Base-by-base conservation (phyloP, 2,113 vertebrate species). In the Pygoscelis antarcticus region DNA sequence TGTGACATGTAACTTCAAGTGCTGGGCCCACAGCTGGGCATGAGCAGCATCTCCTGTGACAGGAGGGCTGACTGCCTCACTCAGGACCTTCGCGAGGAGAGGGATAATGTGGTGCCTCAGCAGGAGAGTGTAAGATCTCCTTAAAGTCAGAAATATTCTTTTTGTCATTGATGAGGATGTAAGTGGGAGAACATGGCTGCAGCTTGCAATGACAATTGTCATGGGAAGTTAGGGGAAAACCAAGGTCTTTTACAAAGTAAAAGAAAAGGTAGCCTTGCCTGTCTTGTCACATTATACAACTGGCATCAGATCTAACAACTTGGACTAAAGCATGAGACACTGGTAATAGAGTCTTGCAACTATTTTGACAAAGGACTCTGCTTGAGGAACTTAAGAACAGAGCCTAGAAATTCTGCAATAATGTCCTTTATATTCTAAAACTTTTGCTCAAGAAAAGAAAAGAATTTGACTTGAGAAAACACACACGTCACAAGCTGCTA, bases 131-230 rank as follows among this genome's bases (percentile, higher is more conserved):
- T 94, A 90, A 97, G 66, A 93, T 96, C 94, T 96, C 71, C 61
- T 96, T 95, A 93, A 93, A 96, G 86, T 97, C 92, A 97, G 91
- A 94, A 96, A 91, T 87, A 97, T 84, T 93, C 54, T 85, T 98
- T 86, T 88, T 97, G 87, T 96, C 94, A 87, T 82, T 97, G 96
- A 97, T 95, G 82, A 97, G 92, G 44, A 93, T 8, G 10, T 92
- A 92, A 97, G 96, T 93, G 92, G 82, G 93, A 97, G 86, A 96
- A 97, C 65, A 87, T 34, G 71, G 74, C 89, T 96, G 90, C 0
- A 0, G 38, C 83, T 97, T 89, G 87, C 96, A 97, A 46, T 89
- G 94, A 97, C 89, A 97, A 97, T 95, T 97, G 94, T 91, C 92
- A 80, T 69, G 93, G 81, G 75, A 93, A 97, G 85, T 97, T 95